phyloP scores from a whole-genome alignment of 2,113 vertebrate genomes.

The Pseudorectes ferrugineus region DNA sequence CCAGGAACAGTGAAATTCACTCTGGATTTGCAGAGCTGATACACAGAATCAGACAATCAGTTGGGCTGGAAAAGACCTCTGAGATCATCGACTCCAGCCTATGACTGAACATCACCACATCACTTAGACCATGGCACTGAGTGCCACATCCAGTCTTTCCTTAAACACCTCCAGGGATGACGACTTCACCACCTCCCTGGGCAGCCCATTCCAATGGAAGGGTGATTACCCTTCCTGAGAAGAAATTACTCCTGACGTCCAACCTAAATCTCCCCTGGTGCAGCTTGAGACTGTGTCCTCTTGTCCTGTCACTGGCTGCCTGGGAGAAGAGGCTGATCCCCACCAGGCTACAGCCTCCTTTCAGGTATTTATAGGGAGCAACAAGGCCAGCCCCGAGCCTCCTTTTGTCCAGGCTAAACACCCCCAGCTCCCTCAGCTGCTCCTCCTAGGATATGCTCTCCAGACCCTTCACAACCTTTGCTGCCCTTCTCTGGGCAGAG shows the following conservation, averaged over 20 bases:
- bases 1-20: neutral
- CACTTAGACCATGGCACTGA: neutral
- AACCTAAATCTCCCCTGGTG: too few relatives aligned
- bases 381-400: neutral
- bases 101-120: neutral
- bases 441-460: fast-evolving
- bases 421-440: too few relatives aligned
- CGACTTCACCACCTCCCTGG: neutral
- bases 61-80: neutral
- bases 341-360: neutral
- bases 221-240: neutral
- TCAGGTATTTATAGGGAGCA: neutral
- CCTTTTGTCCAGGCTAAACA: neutral
- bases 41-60: neutral
- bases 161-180: neutral
- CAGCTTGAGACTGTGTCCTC: neutral
- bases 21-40: neutral
- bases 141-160: neutral
- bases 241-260: neutral
- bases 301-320: neutral
- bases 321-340: neutral
- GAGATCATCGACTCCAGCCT: neutral
- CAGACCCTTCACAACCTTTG: neutral
- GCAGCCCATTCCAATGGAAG: neutral
- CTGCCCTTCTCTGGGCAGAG: neutral